Percentiles rank a stretch among this genome's conserved stretches.
These are phyloP conservation scores for Melanotaenia nigrans DNA, from an alignment of 2,797 vertebrate genomes.

Conservation along the genomic window DNA sequence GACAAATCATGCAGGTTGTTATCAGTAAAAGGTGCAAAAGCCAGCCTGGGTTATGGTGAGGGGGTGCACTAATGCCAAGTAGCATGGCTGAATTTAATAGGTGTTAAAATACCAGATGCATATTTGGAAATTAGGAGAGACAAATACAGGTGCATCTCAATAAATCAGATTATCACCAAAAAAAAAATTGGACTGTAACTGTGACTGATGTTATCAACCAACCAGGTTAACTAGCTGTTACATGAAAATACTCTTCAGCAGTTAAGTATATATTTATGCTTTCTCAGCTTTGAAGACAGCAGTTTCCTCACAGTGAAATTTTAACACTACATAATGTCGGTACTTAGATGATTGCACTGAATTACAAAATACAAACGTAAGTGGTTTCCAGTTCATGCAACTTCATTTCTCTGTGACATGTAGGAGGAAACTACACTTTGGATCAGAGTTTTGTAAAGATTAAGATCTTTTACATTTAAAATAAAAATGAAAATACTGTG, in stretches of 20 bases:
- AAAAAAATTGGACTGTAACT: no score
- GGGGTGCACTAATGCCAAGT: background rate
- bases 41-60: background rate
- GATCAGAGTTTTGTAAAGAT: background rate
- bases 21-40: background rate
- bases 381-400: background rate
- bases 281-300: no score
- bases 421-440: background rate
- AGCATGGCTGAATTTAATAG: background rate
- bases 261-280: no score
- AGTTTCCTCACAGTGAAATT: background rate
- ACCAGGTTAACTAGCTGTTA: no score
- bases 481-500: background rate
- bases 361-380: background rate
- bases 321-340: background rate
- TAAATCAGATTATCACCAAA: no score
- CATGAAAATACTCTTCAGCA: no score
- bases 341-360: background rate
- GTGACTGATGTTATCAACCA: no score
- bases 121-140: background rate
- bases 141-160: no score
- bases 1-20: background rate
- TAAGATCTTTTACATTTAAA: background rate
- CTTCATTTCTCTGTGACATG: background rate
- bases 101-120: background rate